A percentile compares a stretch with the other conserved stretches of the same genome.
These are phyloP conservation scores for Pterostichus niger DNA, from an alignment of 2,888 invertebrate genomes.

Conservation along the genomic window DNA sequence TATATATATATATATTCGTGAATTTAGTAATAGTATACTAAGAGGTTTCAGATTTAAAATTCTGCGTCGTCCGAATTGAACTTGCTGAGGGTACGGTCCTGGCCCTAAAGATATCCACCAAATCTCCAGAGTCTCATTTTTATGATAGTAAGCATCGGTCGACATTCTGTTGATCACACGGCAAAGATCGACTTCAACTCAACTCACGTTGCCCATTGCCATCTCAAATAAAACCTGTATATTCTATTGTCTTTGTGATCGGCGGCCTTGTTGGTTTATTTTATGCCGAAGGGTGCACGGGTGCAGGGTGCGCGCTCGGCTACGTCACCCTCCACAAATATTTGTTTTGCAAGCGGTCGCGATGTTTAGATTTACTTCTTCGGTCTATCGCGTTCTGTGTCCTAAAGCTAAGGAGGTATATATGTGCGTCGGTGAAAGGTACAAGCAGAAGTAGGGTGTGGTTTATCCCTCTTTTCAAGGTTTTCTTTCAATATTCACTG, in stretches of 20 bases:
- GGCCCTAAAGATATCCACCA: background rate
- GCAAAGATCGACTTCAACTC: background rate
- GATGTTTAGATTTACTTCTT: slow-evolving; percentile 63
- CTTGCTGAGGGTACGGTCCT: too few relatives aligned
- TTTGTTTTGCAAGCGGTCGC: slow-evolving; percentile 58
- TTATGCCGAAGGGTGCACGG: slow-evolving; percentile 20
- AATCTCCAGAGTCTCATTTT: slow-evolving; percentile 51
- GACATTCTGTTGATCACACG: background rate
- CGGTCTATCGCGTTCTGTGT: slow-evolving; percentile 55
- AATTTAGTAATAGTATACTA: too few relatives aligned
- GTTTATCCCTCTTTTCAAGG: slow-evolving; percentile 17
- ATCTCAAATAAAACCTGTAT: slow-evolving; percentile 3
- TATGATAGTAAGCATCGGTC: slow-evolving; percentile 19
- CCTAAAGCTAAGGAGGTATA: background rate
- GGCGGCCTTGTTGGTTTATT: slow-evolving; percentile 21
- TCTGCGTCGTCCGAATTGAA: too few relatives aligned
- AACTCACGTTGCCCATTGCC: background rate
- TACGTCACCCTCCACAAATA: slow-evolving; percentile 60
- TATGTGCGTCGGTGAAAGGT: background rate
- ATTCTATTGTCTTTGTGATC: slow-evolving; percentile 34
- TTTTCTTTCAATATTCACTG: too few relatives aligned
- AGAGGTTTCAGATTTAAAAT: too few relatives aligned
- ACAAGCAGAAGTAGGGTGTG: slow-evolving; percentile 8
- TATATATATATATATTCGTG: too few relatives aligned
- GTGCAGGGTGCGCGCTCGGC: slow-evolving; percentile 29